These are phyloP conservation scores for Wasmannia auropunctata DNA, from an alignment of 1,140 invertebrate species.

Conservation along the genomic window DNA sequence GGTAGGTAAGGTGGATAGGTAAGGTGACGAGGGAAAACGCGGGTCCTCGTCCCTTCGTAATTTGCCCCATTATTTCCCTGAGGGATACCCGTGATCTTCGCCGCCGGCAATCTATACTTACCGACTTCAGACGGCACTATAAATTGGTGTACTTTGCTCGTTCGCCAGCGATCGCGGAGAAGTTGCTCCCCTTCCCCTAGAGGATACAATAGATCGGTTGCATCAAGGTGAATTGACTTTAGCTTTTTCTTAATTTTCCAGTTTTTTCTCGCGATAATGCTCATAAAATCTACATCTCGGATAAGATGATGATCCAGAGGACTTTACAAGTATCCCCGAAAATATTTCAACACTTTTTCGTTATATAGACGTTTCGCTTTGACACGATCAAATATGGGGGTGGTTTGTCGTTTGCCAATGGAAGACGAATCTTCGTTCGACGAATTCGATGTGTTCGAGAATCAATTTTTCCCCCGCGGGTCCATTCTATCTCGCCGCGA, in stretches of 20 bases:
- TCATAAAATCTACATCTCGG: not conserved
- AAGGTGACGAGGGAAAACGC: slow-evolving; percentile 12
- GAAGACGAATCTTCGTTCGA: not conserved
- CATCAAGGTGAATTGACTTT: not conserved
- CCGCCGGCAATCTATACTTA: slow-evolving; percentile 15
- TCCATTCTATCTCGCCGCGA: not conserved
- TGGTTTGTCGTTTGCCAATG: not conserved
- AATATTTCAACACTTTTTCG: not conserved
- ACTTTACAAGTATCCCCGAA: not conserved
- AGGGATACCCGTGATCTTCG: not conserved
- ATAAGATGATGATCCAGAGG: not conserved
- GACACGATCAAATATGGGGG: not conserved
- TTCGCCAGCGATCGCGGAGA: not conserved
- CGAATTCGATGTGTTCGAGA: not conserved
- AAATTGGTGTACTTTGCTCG: slow-evolving; percentile 19
- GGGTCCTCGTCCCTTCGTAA: not conserved
- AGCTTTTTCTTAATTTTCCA: not conserved
- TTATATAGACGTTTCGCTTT: not conserved
- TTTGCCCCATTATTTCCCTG: slow-evolving; percentile 41
- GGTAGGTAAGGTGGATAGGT: not conserved
- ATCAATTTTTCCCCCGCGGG: not conserved
- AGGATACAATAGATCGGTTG: slow-evolving; percentile 8
- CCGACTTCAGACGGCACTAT: slow-evolving; percentile 26
- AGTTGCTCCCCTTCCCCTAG: not conserved
- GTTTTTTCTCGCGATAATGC: not conserved